A percentile compares a stretch with the other conserved stretches of the same genome.
phyloP scores from a whole-genome alignment of 1,140 invertebrate genomes.

The Drosophila prosaltans region DNA sequence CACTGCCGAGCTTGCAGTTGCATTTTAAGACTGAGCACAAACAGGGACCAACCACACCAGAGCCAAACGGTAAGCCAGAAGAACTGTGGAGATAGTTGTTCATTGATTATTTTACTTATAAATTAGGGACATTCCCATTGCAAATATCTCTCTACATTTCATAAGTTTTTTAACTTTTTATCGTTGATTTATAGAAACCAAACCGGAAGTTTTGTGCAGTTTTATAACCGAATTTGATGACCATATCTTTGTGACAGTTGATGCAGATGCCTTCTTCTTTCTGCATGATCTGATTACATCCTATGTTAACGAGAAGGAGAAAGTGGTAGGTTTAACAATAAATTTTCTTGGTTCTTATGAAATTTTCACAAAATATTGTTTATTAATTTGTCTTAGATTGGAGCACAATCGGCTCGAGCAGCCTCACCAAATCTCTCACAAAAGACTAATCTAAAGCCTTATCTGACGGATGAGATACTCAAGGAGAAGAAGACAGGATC shows the following conservation, averaged over 20 bases:
- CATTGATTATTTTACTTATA: too few relatives aligned
- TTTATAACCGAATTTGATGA: conserved; percentile 99
- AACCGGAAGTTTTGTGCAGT: conserved; percentile 96
- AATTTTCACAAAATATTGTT: not conserved
- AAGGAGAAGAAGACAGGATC: conserved; percentile 67
- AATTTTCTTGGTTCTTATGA: not conserved
- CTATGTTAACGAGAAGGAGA: conserved; percentile 96
- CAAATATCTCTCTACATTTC: too few relatives aligned
- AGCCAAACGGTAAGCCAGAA: conserved; percentile 86
- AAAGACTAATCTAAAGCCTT: conserved; percentile 71
- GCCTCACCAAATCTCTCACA: conserved; percentile 82
- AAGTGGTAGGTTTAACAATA: conserved; percentile 86
- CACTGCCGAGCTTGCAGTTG: conserved; percentile 94
- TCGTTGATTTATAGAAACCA: conserved; percentile 86
- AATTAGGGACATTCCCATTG: too few relatives aligned
- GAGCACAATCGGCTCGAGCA: conserved; percentile 70
- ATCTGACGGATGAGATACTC: conserved; percentile 72
- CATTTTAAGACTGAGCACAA: conserved; percentile 96
- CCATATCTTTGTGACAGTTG: conserved; percentile 98
- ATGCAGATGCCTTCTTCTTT: conserved; percentile 98
- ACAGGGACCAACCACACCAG: conserved; percentile 89
- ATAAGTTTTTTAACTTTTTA: not conserved
- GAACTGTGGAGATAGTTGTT: too few relatives aligned
- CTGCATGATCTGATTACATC: conserved; percentile 98
- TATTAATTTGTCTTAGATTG: conserved; percentile 54